These are phyloP conservation scores for Trinectes maculatus DNA, from an alignment of 2,113 vertebrate species.

Conservation along the genomic window DNA sequence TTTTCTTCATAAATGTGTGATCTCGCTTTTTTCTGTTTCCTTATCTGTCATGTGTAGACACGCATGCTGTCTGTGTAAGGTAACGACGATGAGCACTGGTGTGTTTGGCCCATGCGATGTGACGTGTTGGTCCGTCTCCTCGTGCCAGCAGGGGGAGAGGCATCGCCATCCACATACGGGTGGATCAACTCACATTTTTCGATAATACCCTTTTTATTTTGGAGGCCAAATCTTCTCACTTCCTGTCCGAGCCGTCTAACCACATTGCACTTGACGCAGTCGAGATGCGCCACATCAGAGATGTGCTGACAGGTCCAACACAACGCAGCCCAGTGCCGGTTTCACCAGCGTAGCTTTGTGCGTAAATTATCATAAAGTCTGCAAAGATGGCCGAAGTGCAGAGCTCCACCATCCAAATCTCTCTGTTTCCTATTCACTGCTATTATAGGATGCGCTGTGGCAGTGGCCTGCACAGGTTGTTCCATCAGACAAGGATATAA, in stretches of 20 bases:
- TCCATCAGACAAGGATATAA: not conserved
- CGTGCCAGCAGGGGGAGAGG: not conserved
- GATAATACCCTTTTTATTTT: conserved; percentile 44
- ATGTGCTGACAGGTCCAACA: conserved; percentile 59
- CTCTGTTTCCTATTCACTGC: not conserved
- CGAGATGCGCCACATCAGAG: conserved; percentile 72
- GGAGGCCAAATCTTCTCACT: conserved; percentile 2
- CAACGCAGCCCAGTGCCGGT: conserved; percentile 45
- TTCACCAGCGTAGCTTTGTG: conserved; percentile 46
- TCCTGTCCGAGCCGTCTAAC: conserved; percentile 14
- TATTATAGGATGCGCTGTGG: not conserved
- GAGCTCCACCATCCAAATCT: not conserved
- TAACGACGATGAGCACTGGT: too few species aligned
- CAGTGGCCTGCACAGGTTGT: not conserved
- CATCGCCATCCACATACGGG: not conserved
- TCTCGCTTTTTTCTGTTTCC: not conserved
- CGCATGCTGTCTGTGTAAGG: not conserved
- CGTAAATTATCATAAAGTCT: conserved; percentile 55
- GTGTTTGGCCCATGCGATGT: too few species aligned
- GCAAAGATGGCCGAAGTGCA: conserved; percentile 57
- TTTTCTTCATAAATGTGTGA: not conserved
- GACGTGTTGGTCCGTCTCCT: too few species aligned
- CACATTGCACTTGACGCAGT: conserved; percentile 9
- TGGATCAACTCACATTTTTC: not conserved
- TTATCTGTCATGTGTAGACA: too few species aligned